phyloP scores from a whole-genome alignment of 2,888 invertebrate species.

The Chelonus formosanus region DNA sequence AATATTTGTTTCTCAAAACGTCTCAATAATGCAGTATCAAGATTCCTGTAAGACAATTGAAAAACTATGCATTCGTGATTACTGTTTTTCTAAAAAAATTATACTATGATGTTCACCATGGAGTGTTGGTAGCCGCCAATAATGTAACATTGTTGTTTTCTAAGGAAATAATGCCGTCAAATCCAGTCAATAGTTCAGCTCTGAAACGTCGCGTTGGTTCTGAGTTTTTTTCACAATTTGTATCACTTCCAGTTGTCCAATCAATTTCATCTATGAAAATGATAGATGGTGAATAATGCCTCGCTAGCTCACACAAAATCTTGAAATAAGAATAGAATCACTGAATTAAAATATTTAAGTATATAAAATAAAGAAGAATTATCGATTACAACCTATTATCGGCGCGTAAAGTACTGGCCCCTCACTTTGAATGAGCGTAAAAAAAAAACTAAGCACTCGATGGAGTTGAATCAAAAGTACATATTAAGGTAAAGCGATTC shows the following conservation, averaged over 20 bases:
- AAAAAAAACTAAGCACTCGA: too few relatives aligned
- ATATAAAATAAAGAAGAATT: neutral
- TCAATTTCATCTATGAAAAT: constrained; percentile 95
- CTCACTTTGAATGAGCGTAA: too few relatives aligned
- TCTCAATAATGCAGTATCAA: constrained; percentile 87
- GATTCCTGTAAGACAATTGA: constrained; percentile 71
- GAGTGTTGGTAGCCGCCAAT: constrained; percentile 89
- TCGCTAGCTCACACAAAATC: constrained; percentile 89
- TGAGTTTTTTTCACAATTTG: constrained; percentile 64
- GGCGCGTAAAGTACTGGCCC: too few relatives aligned
- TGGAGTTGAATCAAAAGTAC: too few relatives aligned
- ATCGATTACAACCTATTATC: neutral
- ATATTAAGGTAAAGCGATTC: too few relatives aligned
- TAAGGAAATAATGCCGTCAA: constrained; percentile 77
- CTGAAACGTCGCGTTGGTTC: constrained; percentile 79
- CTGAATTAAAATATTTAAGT: neutral
- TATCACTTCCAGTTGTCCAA: constrained; percentile 72
- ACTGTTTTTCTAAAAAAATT: too few relatives aligned
- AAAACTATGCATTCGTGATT: constrained; percentile 2
- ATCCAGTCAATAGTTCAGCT: constrained; percentile 85
- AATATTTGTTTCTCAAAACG: constrained; percentile 88
- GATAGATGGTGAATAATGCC: constrained; percentile 84
- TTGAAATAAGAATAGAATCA: constrained; percentile 49
- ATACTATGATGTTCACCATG: too few relatives aligned
- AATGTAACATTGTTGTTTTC: constrained; percentile 75